Percentiles rank a stretch among this genome's conserved stretches.
Evolutionary conservation across 2,797 vertebrate genomes (phyloP).

Genomic region (Phataginus tetradactyla): DNA sequence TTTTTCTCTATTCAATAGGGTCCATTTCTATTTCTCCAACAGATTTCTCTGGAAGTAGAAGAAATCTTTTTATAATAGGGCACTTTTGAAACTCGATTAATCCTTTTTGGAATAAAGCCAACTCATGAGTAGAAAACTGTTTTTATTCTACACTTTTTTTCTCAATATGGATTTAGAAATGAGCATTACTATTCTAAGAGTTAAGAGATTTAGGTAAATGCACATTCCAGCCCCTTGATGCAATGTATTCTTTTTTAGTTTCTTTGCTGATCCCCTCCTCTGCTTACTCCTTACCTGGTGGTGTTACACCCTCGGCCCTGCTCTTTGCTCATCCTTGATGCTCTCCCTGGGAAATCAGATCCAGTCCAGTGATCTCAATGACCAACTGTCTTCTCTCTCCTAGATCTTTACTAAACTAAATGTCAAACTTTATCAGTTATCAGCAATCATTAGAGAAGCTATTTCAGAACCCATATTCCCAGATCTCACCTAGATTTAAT

Average conservation of each 20-base stretch:
- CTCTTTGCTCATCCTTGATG: neutral
- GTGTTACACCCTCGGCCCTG: neutral
- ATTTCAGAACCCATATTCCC: neutral
- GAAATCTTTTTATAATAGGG: neutral
- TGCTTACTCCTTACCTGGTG: neutral
- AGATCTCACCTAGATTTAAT: constrained; percentile 12
- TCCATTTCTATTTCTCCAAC: constrained; percentile 34
- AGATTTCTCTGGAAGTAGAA: neutral
- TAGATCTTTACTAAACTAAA: neutral
- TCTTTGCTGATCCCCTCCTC: neutral
- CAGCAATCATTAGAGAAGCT: neutral
- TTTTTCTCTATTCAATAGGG: constrained; percentile 14
- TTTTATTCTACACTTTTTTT: constrained; percentile 5
- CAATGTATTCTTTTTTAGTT: neutral
- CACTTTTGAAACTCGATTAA: neutral
- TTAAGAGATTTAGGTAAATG: neutral
- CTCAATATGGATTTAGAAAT: neutral
- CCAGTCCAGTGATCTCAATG: neutral
- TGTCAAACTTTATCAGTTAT: neutral
- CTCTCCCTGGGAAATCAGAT: neutral
- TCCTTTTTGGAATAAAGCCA: constrained; percentile 19
- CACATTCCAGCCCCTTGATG: neutral
- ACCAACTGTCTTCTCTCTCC: constrained; percentile 3
- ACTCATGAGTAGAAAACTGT: neutral
- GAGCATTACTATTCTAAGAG: neutral